These are phyloP conservation scores for Heterochromis multidens DNA, from an alignment of 2,113 vertebrate species.

Conservation along the genomic window DNA sequence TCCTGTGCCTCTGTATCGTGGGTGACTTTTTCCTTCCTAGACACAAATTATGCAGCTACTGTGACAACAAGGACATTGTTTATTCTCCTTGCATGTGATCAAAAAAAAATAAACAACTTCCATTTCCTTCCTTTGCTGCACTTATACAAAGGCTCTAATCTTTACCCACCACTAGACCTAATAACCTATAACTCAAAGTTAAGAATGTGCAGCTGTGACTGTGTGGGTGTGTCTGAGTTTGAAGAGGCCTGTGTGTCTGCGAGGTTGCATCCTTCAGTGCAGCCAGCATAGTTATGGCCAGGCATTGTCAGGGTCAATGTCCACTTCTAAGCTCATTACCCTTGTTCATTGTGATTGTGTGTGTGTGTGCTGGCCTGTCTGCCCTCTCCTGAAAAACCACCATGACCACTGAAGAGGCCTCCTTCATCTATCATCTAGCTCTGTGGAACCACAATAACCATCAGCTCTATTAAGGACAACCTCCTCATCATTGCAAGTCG, in stretches of 20 bases:
- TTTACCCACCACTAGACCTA: background rate
- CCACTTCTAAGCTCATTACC: constrained; percentile 37
- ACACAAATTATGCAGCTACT: background rate
- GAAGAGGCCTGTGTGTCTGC: background rate
- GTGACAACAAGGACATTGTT: background rate
- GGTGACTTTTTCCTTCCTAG: background rate
- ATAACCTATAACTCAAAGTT: constrained; percentile 30
- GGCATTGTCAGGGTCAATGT: constrained; percentile 35
- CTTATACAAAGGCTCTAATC: background rate
- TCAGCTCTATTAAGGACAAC: background rate
- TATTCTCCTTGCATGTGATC: background rate
- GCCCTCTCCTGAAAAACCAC: constrained; percentile 19
- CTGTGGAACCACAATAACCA: background rate
- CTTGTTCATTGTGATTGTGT: constrained; percentile 11
- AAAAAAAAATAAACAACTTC: background rate
- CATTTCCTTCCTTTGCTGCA: background rate
- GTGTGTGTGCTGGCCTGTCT: background rate
- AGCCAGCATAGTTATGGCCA: background rate
- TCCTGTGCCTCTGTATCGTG: background rate
- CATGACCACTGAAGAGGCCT: constrained; percentile 42
- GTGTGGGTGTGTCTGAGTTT: constrained; percentile 15
- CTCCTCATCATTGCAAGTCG: background rate
- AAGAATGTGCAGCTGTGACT: constrained; percentile 15
- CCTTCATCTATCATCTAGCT: constrained; percentile 53
- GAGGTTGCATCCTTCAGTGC: background rate